Evolutionary conservation across 2,888 invertebrate genomes (phyloP), one percentile per base, ranked within the genome.

Genomic region (Ypsolopha scabrella): DNA sequence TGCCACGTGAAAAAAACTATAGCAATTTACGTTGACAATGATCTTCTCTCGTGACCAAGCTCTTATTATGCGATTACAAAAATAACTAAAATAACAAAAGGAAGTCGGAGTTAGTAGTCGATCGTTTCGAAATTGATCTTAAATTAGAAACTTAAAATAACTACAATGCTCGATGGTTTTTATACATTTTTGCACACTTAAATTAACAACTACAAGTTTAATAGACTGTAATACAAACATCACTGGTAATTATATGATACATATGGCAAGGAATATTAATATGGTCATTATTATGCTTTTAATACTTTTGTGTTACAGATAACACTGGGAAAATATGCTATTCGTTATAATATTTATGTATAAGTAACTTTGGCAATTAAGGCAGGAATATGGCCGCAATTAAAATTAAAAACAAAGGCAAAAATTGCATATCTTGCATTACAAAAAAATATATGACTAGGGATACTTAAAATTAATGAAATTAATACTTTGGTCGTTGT

Each of bases 401-500:
- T 24, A 24, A 24, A 24, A 24, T 4, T 24, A 24, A 24, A 24
- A 24, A 24, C 4, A 24, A 24, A 24, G 2, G 4, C 24, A 24
- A 24, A 24, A 24, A 24, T 24, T 24, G 24, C 24, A 4, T 24
- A 24, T 24, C 24, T 24, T 24, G 24, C 24, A 4, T 24, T n/a
- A n/a, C n/a, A 48, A 48, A 33, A 41, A 38, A 47, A 43, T 57
- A 58, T 64, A 75, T 71, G 75, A 80, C 79, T 81, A 82, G 75
- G 70, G 63, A 69, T 71, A 70, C 73, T 76, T 78, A 77, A 70
- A 67, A 67, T 59, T 72, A 75, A 70, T 65, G 60, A 74, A 78
- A 75, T 70, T 65, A 70, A 64, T 62, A 78, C 79, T 82, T 85
- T 83, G 85, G 85, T 85, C 85, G 82, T 83, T 82, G 86, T 82